These are phyloP conservation scores for Microtus montanus DNA, from an alignment of 2,113 vertebrate genomes.

Conservation along the genomic window DNA sequence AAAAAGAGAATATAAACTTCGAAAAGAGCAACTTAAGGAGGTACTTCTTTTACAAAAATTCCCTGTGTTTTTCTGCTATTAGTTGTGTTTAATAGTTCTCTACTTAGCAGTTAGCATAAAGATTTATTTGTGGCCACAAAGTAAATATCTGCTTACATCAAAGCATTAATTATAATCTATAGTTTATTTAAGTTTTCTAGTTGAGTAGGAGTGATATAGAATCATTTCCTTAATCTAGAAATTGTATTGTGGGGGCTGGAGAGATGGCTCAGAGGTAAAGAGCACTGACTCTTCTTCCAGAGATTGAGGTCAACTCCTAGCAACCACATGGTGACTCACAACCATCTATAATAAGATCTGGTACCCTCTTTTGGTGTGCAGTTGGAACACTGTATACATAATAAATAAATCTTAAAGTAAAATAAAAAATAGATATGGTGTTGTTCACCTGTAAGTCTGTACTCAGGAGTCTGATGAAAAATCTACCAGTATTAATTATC, in stretches of 20 bases:
- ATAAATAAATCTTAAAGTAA: no score
- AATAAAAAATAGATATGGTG: not conserved
- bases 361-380: no score
- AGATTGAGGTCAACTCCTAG: no score
- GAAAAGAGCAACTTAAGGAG: constrained; percentile 99
- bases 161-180: constrained; percentile 26
- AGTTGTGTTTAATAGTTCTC: not conserved
- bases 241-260: not conserved
- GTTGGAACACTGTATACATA: no score
- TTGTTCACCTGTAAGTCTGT: not conserved
- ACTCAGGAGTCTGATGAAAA: not conserved
- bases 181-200: not conserved
- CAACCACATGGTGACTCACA: no score
- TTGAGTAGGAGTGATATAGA: constrained; percentile 6
- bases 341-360: no score
- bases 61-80: not conserved
- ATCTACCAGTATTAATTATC: constrained; percentile 22
- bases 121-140: constrained; percentile 32
- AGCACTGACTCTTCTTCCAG: no score
- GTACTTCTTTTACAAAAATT: constrained; percentile 78
- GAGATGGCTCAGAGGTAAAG: no score
- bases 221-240: not conserved
- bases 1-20: constrained; percentile 98
- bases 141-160: not conserved
- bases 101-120: constrained; percentile 37